Evolutionary conservation across 2,113 vertebrate species (phyloP), one percentile per base, ranked within the genome.

Genomic region (Turdus rufiventris): DNA sequence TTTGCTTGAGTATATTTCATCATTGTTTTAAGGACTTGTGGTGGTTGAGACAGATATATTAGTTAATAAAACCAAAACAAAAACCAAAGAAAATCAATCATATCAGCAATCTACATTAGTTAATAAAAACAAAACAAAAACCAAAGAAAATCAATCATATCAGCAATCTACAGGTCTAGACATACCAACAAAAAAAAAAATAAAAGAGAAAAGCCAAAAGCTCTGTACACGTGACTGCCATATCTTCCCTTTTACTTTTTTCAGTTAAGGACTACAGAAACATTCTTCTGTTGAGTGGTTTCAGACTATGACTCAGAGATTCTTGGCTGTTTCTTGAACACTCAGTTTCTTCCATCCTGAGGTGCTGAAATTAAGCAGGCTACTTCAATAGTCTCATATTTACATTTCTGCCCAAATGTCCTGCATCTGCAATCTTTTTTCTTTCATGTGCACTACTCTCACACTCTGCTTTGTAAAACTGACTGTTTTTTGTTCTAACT

Each of bases 171-270:
- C 19, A 76, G 18, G 20, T 36, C 6, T 36, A 79, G 23, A 36
- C 29, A 61, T 23, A 25, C 1, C 4, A 89, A n/a, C 0, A 43
- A 43, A 63, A 85, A 56, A 7, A 18, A 24, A 60, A 56, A 7
- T 15, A 24, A 60, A 62, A 5, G n/a, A 34, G 40, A 54, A 56
- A 57, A 42, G 17, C 14, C 14, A 36, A 15, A 47, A 34, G 2
- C 3, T 6, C 31, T 33, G 7, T 28, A 1, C 2, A 10, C 0
- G 1, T 54, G 82, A 31, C 45, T 62, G 4, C 5, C 6, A 29
- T 34, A 25, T 1, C 9, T 43, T 61, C 18, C 3, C 23, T 42
- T 29, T 21, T 45, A 26, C 28, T 6, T 57, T 74, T 48, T 54
- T 25, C 29, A 43, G 5, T 28, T 54, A 16, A 83, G 25, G 65